phyloP scores from a whole-genome alignment of 2,113 vertebrate species.

The Pachyramphus minor region DNA sequence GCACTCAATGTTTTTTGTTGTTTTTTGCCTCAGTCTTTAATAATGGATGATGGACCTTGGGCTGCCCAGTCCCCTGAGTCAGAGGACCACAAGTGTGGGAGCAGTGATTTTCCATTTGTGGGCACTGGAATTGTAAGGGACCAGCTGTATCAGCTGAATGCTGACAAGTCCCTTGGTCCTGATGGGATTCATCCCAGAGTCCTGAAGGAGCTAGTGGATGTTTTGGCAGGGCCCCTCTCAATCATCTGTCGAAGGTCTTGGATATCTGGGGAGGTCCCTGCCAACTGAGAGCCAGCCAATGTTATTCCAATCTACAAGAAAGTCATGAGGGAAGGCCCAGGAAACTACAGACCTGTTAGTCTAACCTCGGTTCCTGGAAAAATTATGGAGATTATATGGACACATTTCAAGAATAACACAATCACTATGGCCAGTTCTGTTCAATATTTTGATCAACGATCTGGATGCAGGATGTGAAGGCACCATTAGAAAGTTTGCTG shows the following conservation, averaged over 20 bases:
- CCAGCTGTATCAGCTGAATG: not conserved
- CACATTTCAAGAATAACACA: not conserved
- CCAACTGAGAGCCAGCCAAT: not conserved
- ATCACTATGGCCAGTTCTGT: not conserved
- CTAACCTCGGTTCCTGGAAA: not conserved
- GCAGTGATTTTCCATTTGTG: not conserved
- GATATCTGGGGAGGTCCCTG: not conserved
- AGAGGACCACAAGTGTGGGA: not conserved
- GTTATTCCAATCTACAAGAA: not conserved
- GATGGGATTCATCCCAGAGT: not conserved
- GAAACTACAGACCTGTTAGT: not conserved
- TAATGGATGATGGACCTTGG: not conserved
- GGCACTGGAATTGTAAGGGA: not conserved
- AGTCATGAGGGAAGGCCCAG: not conserved
- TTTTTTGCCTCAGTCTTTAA: not conserved
- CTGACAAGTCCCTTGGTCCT: not conserved
- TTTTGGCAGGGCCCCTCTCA: not conserved
- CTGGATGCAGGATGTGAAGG: not conserved
- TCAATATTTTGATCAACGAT: rapidly evolving
- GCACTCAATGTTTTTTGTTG: not conserved
- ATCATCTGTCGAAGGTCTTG: not conserved
- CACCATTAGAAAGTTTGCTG: not conserved
- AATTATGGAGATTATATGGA: not conserved
- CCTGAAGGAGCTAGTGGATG: not conserved
- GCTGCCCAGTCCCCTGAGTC: not conserved